A percentile compares a stretch with the other conserved stretches of the same genome.
phyloP scores from a whole-genome alignment of 2,113 vertebrate genomes.

The Corythoichthys haematopterus region DNA sequence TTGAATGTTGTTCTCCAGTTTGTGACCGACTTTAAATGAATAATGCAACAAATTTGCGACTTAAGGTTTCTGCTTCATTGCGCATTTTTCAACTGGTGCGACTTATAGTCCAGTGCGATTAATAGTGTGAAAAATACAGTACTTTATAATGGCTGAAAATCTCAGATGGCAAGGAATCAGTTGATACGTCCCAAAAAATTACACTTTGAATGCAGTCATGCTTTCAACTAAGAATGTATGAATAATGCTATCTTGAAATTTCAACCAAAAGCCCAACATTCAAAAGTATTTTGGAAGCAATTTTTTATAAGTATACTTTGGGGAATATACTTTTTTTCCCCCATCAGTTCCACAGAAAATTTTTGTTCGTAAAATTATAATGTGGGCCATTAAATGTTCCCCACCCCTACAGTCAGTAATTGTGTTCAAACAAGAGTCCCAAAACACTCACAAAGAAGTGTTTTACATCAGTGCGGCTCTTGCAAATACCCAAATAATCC shows the following conservation, averaged over 20 bases:
- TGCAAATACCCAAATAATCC: constrained; percentile 21
- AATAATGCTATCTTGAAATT: neutral
- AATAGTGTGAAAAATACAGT: too few relatives aligned
- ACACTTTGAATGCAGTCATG: too few relatives aligned
- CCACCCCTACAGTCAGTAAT: neutral
- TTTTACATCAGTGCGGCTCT: constrained; percentile 37
- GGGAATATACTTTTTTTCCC: neutral
- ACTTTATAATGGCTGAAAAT: too few relatives aligned
- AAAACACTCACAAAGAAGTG: constrained; percentile 31
- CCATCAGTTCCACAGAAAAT: neutral
- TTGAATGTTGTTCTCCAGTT: too few relatives aligned
- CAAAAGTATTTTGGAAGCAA: neutral
- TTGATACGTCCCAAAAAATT: too few relatives aligned
- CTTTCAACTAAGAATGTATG: neutral
- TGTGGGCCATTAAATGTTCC: neutral
- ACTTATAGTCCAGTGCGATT: too few relatives aligned
- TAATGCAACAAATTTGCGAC: too few relatives aligned
- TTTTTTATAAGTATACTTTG: neutral
- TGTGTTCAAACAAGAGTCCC: neutral
- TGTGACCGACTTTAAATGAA: too few relatives aligned
- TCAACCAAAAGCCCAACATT: neutral
- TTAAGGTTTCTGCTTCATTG: too few relatives aligned
- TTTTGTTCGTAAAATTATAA: neutral
- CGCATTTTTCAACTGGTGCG: too few relatives aligned
- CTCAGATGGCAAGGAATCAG: too few relatives aligned